Evolutionary conservation across 1,140 invertebrate species (phyloP), one percentile per base, ranked within the genome.

Genomic region (Sycophila sp.): DNA sequence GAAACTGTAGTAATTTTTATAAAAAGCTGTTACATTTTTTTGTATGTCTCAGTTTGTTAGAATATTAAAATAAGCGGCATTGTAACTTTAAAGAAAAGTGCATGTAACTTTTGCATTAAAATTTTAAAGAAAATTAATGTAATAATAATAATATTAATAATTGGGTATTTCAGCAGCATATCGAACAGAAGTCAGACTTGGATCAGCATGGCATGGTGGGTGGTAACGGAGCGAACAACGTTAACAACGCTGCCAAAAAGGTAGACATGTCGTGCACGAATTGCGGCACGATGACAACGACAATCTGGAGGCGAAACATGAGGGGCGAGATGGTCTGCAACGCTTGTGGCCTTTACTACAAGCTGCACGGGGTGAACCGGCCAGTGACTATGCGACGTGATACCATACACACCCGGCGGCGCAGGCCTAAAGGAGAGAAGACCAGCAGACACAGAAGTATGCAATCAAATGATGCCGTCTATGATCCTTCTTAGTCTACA

Each of bases 361-460:
- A 97, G 86, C 87, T 98, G 68, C 96, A 98, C 85, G 93, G 94
- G 66, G 92, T 97, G 67, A 94, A 94, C 83, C 88, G 95, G 66
- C 97, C 97, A 6, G 90, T 96, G 71, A 94, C 96, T 28, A 98
- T 99, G 96, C 90, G 96, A 77, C 94, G 98, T 79, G 97, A 98
- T 80, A 97, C 96, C 8, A 98, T 99, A 81, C 97, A 98, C 85
- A 98, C 96, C 17, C 87, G 97, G 72, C 94, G 97, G 85, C 90
- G 97, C 76, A 92, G 97, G 80, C 95, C 95, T 4, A 92, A 94
- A 76, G 89, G 90, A 75, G 89, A 86, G 60, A 86, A 86, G 75
- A 81, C 83, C 6, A 83, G 78, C 7, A 84, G 83, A 74, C 85
- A 84, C 70, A 82, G 85, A 83, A 86, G 85, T 69, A 60, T 17